Conservation (phyloP, 2,888 invertebrate species). For the Balanococcus diminutus region DNA sequence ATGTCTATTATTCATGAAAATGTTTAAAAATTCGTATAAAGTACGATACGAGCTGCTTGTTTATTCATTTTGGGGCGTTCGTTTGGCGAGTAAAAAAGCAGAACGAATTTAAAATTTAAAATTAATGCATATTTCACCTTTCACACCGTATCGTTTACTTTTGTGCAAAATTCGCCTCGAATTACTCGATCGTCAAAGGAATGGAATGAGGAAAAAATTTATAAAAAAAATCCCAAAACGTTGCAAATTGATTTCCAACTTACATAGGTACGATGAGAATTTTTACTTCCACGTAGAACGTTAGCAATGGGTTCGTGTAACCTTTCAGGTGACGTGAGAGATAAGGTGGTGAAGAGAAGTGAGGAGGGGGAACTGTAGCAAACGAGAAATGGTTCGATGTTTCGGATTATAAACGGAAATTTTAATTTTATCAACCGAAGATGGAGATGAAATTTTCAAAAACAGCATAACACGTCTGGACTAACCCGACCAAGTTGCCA, state of each 20-base stretch:
- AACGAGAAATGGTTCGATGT: background rate
- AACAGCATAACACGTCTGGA: background rate
- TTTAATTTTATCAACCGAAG: background rate
- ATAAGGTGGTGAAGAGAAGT: background rate
- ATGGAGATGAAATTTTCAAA: background rate
- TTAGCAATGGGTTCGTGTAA: too few species aligned
- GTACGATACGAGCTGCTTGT: background rate
- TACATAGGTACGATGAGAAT: background rate
- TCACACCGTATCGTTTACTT: background rate
- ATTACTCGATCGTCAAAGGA: background rate
- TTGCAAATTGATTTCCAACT: background rate
- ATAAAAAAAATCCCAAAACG: background rate
- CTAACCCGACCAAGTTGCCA: background rate
- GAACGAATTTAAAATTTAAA: constrained; percentile 1
- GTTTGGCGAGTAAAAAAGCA: background rate
- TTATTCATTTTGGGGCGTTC: background rate
- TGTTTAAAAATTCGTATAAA: background rate
- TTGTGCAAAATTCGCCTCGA: background rate
- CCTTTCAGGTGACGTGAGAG: too few species aligned
- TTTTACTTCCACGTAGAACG: background rate
- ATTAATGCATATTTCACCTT: background rate
- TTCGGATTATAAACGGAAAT: background rate
- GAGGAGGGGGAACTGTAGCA: background rate
- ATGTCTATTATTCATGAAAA: background rate
- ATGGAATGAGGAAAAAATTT: background rate